phyloP scores from a whole-genome alignment of 2,113 vertebrate species.

The Datnioides undecimradiatus region DNA sequence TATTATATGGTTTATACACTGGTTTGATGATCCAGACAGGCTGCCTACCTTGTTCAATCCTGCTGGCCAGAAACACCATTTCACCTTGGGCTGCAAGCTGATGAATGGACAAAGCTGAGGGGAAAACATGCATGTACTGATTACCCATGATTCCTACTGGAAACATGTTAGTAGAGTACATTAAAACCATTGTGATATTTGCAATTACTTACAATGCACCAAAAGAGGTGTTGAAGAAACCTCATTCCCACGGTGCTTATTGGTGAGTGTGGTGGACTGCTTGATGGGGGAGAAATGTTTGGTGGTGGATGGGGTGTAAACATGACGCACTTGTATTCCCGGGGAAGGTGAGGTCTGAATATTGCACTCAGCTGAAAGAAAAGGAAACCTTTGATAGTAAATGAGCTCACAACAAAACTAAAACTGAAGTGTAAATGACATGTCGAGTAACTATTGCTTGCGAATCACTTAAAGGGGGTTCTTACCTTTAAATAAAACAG shows the following conservation, averaged over 20 bases:
- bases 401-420: too few relatives aligned
- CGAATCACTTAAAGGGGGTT: not conserved
- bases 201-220: conserved; percentile 97
- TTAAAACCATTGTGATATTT: conserved; percentile 72
- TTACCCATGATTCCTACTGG: not conserved
- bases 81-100: conserved; percentile 98
- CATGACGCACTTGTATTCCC: conserved; percentile 97
- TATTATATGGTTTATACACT: not conserved
- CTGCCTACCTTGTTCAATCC: conserved; percentile 94
- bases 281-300: conserved; percentile 99
- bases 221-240: conserved; percentile 96
- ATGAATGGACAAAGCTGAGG: conserved; percentile 94
- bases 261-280: conserved; percentile 97
- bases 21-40: not conserved
- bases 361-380: conserved; percentile 93
- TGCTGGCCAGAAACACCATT: conserved; percentile 95
- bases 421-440: not conserved
- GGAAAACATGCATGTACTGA: not conserved
- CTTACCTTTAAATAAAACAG: conserved; percentile 97
- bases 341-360: conserved; percentile 97
- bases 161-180: not conserved
- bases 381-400: not conserved
- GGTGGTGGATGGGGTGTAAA: conserved; percentile 97
- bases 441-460: not conserved
- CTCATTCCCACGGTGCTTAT: conserved; percentile 98